A percentile compares a stretch with the other conserved stretches of the same genome.
These are phyloP conservation scores for Tylochromis polylepis DNA, from an alignment of 2,113 vertebrate genomes.

Conservation along the genomic window DNA sequence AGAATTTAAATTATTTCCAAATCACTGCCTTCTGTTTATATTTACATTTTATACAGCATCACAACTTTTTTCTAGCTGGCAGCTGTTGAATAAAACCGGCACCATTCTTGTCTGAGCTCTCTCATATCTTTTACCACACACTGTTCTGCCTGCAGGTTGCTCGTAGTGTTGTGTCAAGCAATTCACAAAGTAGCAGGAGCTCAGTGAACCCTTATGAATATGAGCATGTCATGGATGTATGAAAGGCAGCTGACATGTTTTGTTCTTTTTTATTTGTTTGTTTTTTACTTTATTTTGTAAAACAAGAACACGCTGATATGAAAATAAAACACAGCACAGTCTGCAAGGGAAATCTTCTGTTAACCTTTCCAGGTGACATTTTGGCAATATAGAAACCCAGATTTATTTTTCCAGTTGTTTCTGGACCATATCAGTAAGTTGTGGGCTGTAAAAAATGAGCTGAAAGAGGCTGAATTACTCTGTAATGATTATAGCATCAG, in stretches of 20 bases:
- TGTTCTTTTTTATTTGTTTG: background rate
- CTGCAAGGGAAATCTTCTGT: background rate
- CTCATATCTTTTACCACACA: background rate
- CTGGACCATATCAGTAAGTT: background rate
- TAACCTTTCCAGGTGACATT: background rate
- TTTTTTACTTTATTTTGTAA: fast-evolving
- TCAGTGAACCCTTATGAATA: background rate
- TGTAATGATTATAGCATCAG: background rate
- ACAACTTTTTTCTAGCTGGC: background rate
- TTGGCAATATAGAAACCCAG: background rate
- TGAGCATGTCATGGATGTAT: background rate
- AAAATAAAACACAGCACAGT: background rate
- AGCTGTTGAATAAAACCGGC: background rate
- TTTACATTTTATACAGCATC: background rate
- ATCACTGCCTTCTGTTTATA: background rate
- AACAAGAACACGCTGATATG: background rate
- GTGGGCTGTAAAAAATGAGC: background rate
- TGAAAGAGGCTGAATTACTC: background rate
- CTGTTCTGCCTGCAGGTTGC: background rate
- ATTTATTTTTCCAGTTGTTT: background rate
- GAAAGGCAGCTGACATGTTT: background rate
- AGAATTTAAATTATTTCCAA: background rate
- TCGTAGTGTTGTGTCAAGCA: background rate
- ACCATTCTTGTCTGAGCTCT: background rate
- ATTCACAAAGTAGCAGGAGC: background rate